Base-by-base conservation (phyloP, 2,888 invertebrate genomes). In the Ormyrus nitidulus region DNA sequence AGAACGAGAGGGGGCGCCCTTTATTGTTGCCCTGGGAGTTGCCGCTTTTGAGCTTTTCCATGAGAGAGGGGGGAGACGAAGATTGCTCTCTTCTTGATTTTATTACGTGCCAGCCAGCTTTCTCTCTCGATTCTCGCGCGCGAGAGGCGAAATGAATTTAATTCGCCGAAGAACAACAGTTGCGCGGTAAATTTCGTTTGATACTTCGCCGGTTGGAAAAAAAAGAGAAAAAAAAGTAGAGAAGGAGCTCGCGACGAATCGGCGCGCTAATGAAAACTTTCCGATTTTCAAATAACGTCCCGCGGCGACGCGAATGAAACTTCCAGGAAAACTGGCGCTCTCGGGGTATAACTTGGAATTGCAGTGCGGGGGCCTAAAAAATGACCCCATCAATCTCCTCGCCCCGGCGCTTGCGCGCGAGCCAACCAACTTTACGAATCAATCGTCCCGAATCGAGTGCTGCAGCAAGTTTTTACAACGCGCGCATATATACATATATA, bases 381-480 rank as follows among this genome's bases (percentile, higher is more conserved):
- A 80, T 72, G 76, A 80, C 76, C 76, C 66, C 80, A 80, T 80
- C 74, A 76, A 80, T 80, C 80, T 80, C 72, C 6, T 19, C 19
- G 8, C 61, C 3, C 58, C 7, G 7, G 49, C n/a, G 46, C 19
- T 69, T 49, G 61, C 4, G 59, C 66, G n/a, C 62, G 66, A 78
- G 77, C 81, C 77, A 77, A 77, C 77, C 69, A 81, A 81, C 79
- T 79, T 79, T 79, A 59, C 76, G 79, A 81, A 81, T 81, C 81
- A 81, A 76, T 81, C 81, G 79, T 81, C 53, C 59, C 76, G 54
- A 58, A 69, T 79, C 76, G 81, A 79, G 79, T 72, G 81, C 70
- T 66, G 64, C 56, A 46, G 73, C 58, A 13, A 66, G 19, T 65
- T 64, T 51, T 19, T 19, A 19, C 19, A 19, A 19, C 19, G 19